Base-by-base conservation (phyloP, 2,797 vertebrate species). In the Artibeus lituratus region DNA sequence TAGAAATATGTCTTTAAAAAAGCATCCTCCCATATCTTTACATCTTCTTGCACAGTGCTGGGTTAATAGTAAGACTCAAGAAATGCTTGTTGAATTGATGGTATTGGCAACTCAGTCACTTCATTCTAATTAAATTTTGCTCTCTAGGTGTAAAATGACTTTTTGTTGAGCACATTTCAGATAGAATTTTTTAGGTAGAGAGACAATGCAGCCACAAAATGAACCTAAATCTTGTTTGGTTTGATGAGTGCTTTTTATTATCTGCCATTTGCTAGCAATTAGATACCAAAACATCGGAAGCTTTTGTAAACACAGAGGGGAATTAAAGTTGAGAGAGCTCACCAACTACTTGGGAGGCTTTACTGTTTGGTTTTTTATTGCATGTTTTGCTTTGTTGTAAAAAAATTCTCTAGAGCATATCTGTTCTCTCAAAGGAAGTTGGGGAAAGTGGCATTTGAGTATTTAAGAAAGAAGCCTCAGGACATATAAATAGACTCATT, bases 171-270 rank as follows among this genome's bases (percentile, higher is more conserved):
- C 69, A 88, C 26, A 80, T 90, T 92, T 93, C 81, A 81, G 65
- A 51, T 78, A 59, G 77, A 72, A 77, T 39, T 62, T 86, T 92
- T 95, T 57, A n/a, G n/a, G n/a, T 42, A 94, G 42, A 26, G 70
- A 94, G 89, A 96, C 53, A 96, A 78, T 82, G 70, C 57, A 94
- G 67, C 44, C 59, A 49, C 86, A 81, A 90, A 96, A 94, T 91
- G 70, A 96, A 95, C 49, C 44, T 70, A 96, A 90, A 94, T 95
- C 49, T 73, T 84, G 53, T 94, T 96, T 89, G 47, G 74, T 78
- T 92, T 96, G 96, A 95, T 84, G 82, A 94, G 88, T 55, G n/a
- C 72, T 88, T 97, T 97, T 96, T 95, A 95, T 96, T 95, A 91
- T 96, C 91, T 84, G 37, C 42, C 84, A 18, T 96, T 95, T 95